A percentile compares a stretch with the other conserved stretches of the same genome.
Conservation (phyloP, 2,797 vertebrate species). For the Manis crassicaudata region DNA sequence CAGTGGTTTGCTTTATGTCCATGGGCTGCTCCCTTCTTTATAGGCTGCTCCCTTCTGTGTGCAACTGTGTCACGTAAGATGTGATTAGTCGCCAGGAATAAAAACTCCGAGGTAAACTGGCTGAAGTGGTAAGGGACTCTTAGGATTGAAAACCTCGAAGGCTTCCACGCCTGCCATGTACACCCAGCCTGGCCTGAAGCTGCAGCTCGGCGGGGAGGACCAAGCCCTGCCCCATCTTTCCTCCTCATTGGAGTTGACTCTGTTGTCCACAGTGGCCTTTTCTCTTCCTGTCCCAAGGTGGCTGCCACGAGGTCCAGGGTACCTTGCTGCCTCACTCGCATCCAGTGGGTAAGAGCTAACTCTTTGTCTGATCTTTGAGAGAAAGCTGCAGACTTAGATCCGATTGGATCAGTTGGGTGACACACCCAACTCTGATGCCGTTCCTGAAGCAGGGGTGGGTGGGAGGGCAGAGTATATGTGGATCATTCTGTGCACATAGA, state of each 20-base stretch:
- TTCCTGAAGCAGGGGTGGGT: too few species aligned
- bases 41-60: neutral
- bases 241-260: neutral
- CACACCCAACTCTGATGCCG: neutral
- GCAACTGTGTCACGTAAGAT: neutral
- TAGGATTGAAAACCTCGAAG: neutral
- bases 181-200: fast-evolving
- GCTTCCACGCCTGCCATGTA: neutral
- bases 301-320: too few species aligned
- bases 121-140: neutral
- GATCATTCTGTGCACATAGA: fast-evolving
- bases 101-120: neutral
- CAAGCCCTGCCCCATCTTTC: neutral
- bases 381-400: neutral
- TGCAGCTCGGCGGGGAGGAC: neutral
- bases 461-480: fast-evolving
- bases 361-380: neutral
- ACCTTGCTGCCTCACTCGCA: neutral
- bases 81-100: neutral
- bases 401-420: neutral
- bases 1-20: neutral
- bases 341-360: neutral
- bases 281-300: neutral
- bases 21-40: fast-evolving
- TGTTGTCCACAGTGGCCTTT: fast-evolving